Percentiles rank a stretch among this genome's conserved stretches.
These are phyloP conservation scores for Tenrec ecaudatus DNA, from an alignment of 2,113 vertebrate species.

Conservation along the genomic window DNA sequence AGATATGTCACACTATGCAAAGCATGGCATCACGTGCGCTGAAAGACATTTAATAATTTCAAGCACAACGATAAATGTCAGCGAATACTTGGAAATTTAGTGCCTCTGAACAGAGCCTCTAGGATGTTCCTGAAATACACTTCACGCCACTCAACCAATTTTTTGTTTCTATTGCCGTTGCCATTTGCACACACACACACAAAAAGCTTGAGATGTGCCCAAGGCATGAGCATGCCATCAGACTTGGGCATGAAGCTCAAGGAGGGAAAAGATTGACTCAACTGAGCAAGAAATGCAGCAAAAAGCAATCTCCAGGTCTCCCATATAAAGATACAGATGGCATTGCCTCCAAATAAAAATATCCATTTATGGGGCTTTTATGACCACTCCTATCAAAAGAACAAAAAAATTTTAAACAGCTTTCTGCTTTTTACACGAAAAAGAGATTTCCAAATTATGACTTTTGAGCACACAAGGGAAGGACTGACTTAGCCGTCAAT, in stretches of 20 bases:
- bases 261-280: neutral
- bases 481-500: constrained; percentile 57
- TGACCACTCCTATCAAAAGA: neutral
- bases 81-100: neutral
- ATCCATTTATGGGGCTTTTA: neutral
- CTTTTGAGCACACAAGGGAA: constrained; percentile 55
- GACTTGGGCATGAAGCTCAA: neutral
- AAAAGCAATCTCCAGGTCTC: constrained; percentile 12
- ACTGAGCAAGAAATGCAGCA: constrained; percentile 4
- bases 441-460: constrained; percentile 62
- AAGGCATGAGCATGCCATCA: constrained; percentile 12
- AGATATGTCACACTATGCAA: constrained; percentile 40
- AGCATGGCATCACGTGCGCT: constrained; percentile 10
- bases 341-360: neutral
- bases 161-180: constrained; percentile 1
- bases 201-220: neutral
- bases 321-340: constrained; percentile 9
- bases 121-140: neutral
- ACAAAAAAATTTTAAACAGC: neutral
- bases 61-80: constrained; percentile 9
- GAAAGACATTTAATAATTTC: constrained; percentile 48
- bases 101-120: constrained; percentile 18
- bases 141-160: neutral
- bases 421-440: constrained; percentile 63
- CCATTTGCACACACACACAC: neutral